These are phyloP conservation scores for Malurus melanocephalus DNA, from an alignment of 2,113 vertebrate genomes.

Conservation along the genomic window DNA sequence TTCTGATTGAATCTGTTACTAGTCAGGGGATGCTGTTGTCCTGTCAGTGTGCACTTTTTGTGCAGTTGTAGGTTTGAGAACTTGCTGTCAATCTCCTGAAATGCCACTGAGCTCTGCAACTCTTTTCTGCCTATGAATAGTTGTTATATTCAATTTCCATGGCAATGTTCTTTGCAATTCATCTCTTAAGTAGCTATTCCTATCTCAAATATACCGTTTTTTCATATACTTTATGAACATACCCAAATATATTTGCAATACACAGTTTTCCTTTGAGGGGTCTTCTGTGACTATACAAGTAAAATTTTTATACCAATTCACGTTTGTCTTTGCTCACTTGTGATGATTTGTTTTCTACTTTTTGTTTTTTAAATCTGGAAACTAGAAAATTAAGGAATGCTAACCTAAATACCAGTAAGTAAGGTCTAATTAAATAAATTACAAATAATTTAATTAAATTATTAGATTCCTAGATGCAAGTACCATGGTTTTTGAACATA, in stretches of 20 bases:
- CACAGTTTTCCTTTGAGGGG: background rate
- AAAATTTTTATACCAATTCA: background rate
- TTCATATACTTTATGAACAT: background rate
- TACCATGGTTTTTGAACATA: background rate
- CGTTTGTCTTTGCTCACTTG: background rate
- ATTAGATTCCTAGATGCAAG: background rate
- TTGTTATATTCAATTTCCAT: constrained; percentile 32
- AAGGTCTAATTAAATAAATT: background rate
- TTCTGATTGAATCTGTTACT: background rate
- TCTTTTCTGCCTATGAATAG: constrained; percentile 33
- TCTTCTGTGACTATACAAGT: background rate
- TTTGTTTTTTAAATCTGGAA: background rate
- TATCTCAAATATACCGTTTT: background rate
- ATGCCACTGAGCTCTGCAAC: constrained; percentile 32
- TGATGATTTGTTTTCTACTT: background rate
- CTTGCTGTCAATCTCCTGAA: constrained; percentile 34
- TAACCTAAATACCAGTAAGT: background rate
- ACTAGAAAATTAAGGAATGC: background rate
- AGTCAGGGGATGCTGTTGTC: background rate
- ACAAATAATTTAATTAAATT: background rate
- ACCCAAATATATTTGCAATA: background rate
- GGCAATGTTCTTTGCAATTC: constrained; percentile 10
- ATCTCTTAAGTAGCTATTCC: background rate
- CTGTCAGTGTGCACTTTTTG: background rate
- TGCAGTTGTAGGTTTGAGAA: background rate